Percentiles rank a stretch among this genome's conserved stretches.
These are phyloP conservation scores for Diuraphis noxia DNA, from an alignment of 1,140 invertebrate genomes.

Conservation along the genomic window DNA sequence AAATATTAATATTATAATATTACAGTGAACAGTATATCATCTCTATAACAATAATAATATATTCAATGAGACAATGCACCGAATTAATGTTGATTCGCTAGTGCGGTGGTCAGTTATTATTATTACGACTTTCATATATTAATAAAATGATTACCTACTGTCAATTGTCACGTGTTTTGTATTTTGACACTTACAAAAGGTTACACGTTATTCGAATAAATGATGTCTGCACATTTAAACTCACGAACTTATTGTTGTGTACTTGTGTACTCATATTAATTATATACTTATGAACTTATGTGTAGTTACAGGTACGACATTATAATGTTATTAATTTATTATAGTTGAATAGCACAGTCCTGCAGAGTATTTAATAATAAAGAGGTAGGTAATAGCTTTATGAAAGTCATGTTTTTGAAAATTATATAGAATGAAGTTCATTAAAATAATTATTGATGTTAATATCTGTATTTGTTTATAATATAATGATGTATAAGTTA, in stretches of 20 bases:
- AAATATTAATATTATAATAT: background rate
- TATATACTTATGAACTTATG: background rate
- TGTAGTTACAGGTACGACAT: too few species aligned
- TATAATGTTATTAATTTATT: too few species aligned
- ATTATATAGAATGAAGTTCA: background rate
- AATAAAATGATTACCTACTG: background rate
- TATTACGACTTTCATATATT: background rate
- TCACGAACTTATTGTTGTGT: background rate
- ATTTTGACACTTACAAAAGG: conserved; percentile 5
- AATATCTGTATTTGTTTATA: background rate
- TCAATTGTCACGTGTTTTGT: background rate
- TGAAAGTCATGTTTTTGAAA: background rate
- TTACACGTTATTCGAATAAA: background rate
- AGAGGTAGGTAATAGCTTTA: background rate
- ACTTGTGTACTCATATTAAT: background rate
- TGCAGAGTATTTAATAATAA: background rate
- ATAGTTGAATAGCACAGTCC: too few species aligned
- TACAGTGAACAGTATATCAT: background rate
- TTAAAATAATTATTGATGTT: background rate
- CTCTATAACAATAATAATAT: background rate
- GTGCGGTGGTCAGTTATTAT: background rate
- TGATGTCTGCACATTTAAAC: background rate
- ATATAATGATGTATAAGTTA: background rate
- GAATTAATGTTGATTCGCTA: background rate
- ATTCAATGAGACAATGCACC: background rate